These are phyloP conservation scores for Drosophila mayaguana DNA, from an alignment of 2,888 invertebrate species.

Conservation along the genomic window DNA sequence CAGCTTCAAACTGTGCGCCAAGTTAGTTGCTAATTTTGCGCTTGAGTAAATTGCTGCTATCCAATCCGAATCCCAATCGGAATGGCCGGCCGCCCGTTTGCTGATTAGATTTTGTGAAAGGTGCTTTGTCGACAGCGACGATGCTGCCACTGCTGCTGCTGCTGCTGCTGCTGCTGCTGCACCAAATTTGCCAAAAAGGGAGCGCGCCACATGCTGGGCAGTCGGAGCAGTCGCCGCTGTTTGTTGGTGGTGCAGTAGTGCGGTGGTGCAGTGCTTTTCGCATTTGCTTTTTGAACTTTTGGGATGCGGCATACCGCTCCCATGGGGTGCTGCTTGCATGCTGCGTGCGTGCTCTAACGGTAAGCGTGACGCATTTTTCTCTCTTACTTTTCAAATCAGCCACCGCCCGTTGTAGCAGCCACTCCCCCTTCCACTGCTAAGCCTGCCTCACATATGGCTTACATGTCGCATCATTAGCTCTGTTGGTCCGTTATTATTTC, in stretches of 20 bases:
- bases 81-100: slow-evolving; percentile 51
- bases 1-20: slow-evolving; percentile 68
- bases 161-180: slow-evolving; percentile 44
- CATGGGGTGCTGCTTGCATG: slow-evolving; percentile 50
- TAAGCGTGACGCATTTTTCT: slow-evolving; percentile 75
- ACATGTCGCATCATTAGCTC: slow-evolving; percentile 77
- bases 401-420: slow-evolving; percentile 15
- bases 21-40: slow-evolving; percentile 75
- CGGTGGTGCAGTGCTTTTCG: slow-evolving; percentile 25
- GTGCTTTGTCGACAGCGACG: slow-evolving; percentile 48
- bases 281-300: slow-evolving; percentile 56
- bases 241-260: slow-evolving; percentile 16
- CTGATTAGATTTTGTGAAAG: slow-evolving; percentile 78
- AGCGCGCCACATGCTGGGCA: slow-evolving; percentile 77
- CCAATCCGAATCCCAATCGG: slow-evolving; percentile 56
- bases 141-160: slow-evolving; percentile 18
- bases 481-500: slow-evolving; percentile 65
- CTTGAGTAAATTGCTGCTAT: slow-evolving; percentile 78
- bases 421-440: slow-evolving; percentile 1
- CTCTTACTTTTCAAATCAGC: slow-evolving; percentile 35
- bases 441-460: slow-evolving; percentile 30
- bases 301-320: slow-evolving; percentile 51
- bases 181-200: slow-evolving; percentile 82
- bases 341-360: slow-evolving; percentile 69
- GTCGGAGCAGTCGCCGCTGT: not conserved